phyloP scores from a whole-genome alignment of 2,797 vertebrate species.

The Argya squamiceps region DNA sequence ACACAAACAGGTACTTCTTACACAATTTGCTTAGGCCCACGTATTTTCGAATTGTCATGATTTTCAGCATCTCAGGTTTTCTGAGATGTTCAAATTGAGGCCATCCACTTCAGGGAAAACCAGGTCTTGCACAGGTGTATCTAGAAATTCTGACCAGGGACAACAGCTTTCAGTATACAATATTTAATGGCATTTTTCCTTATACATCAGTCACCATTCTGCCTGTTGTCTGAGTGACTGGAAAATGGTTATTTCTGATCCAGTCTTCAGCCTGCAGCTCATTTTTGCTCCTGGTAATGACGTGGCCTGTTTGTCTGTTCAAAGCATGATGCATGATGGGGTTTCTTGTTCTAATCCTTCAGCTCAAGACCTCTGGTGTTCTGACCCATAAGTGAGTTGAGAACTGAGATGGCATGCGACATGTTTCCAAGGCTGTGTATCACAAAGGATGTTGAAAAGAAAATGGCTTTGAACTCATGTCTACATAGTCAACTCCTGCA shows the following conservation, averaged over 20 bases:
- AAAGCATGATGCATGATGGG: rapidly evolving
- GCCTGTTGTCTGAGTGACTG: not conserved
- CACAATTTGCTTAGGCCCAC: not conserved
- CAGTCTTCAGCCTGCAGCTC: not conserved
- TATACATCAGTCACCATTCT: not conserved
- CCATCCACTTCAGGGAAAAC: not conserved
- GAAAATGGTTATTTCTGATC: not conserved
- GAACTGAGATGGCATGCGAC: not conserved
- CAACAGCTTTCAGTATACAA: not conserved
- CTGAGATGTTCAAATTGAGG: not conserved
- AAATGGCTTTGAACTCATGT: not conserved
- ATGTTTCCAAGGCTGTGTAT: not conserved
- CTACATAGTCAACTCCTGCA: not conserved
- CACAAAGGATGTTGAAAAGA: not conserved
- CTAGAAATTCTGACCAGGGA: not conserved
- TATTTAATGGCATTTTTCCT: not conserved
- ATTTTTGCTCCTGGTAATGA: not conserved
- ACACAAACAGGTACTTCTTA: constrained; percentile 87
- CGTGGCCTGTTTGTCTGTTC: rapidly evolving
- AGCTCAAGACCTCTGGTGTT: not conserved
- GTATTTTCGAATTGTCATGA: rapidly evolving
- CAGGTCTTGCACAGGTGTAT: not conserved
- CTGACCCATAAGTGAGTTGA: not conserved
- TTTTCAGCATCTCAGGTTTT: not conserved
- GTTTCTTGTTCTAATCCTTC: not conserved